Evolutionary conservation across 2,888 invertebrate genomes (phyloP), one percentile per base, ranked within the genome.

Genomic region (Lymantria dispar): DNA sequence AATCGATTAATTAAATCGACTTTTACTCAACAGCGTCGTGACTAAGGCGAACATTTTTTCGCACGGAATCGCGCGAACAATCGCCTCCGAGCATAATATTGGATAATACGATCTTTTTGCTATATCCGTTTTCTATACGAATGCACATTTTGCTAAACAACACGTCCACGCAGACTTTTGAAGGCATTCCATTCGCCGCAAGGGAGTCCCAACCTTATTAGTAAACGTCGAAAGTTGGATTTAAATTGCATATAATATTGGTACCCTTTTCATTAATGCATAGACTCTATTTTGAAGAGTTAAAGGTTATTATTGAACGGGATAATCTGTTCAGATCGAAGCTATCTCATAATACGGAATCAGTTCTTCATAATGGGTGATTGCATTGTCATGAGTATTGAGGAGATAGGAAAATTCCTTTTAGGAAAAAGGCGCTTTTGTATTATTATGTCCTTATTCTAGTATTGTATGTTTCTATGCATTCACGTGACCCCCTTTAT

Each of bases 121-220:
- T 66, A 60, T 65, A 72, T 74, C 68, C 71, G 72, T 78, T 81
- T 85, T 85, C 86, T 85, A 76, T 87, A 82, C 78, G 81, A 85
- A 81, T 87, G 84, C 87, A 85, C 85, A 85, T 83, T 86, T 84
- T 75, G 79, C 84, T 83, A 85, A 85, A 83, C 84, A 85, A 63
- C 66, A 45, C 53, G 45, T 48, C 54, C 45, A 55, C 56, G 58
- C 56, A 41, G 63, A 67, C 50, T 62, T 54, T 54, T 60, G 45
- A 62, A 75, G 68, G 66, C 75, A 83, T 82, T 84, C 78, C 75
- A 64, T 63, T 60, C 40, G 41, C 33, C 37, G 0, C 54, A 60
- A 8, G 0, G 50, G 9, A 62, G 57, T 57, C 13, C 48, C 43
- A 45, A 45, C 56, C 48, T 14, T 53, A 64, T 37, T 1, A 10